Evolutionary conservation across 2,797 vertebrate species (phyloP).

Genomic region (Triplophysa yarkandensis): DNA sequence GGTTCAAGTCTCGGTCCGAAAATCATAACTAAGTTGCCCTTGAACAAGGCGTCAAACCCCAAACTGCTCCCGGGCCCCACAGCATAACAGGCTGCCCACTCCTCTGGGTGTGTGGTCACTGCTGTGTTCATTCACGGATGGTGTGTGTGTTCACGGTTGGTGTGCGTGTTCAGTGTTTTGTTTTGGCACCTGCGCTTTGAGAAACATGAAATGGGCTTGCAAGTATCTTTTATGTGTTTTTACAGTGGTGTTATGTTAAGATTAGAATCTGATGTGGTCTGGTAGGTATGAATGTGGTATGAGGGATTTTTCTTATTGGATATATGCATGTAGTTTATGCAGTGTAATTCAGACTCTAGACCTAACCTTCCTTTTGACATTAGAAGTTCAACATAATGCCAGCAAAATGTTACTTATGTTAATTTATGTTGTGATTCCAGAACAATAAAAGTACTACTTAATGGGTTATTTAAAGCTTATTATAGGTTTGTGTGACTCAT

Average conservation of each 20-base stretch:
- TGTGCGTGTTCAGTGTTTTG: no score
- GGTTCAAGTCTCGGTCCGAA: no score
- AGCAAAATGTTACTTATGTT: not conserved
- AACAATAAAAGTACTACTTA: not conserved
- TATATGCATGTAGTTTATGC: not conserved
- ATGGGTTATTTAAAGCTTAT: not conserved
- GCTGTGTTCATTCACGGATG: no score
- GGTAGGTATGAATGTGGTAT: not conserved
- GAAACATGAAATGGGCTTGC: not conserved
- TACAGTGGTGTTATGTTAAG: not conserved
- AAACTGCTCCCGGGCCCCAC: no score
- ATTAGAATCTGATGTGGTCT: constrained; percentile 3
- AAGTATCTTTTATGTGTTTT: not conserved
- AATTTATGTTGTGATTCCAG: no score
- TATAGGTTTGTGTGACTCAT: not conserved
- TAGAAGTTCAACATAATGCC: not conserved
- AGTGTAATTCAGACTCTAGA: constrained; percentile 9
- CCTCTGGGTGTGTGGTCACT: no score
- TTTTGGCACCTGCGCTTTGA: not conserved
- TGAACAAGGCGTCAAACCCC: no score
- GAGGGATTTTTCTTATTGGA: not conserved
- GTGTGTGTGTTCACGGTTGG: no score
- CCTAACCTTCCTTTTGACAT: not conserved
- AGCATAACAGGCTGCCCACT: no score
- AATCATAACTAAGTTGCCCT: no score